phyloP scores from a whole-genome alignment of 2,888 invertebrate species.

The Synergus itoensis region DNA sequence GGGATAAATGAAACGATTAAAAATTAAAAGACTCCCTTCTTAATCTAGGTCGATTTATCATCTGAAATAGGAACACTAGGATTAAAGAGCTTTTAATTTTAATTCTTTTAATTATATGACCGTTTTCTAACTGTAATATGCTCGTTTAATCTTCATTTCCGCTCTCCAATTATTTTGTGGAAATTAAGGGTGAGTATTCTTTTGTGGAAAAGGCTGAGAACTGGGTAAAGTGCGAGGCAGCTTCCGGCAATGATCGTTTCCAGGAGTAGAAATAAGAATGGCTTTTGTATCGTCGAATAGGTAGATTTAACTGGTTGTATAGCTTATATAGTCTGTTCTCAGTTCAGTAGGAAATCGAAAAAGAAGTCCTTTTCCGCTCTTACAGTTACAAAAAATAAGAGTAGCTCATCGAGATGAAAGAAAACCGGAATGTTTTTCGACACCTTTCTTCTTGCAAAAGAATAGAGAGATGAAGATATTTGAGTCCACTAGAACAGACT shows the following conservation, averaged over 20 bases:
- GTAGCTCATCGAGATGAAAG: conserved; percentile 40
- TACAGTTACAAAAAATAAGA: conserved; percentile 24
- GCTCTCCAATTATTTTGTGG: not conserved
- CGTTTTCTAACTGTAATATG: not conserved
- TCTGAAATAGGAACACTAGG: not conserved
- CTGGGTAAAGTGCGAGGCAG: conserved; percentile 14
- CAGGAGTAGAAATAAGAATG: conserved; percentile 28
- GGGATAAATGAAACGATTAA: not conserved
- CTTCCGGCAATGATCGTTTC: conserved; percentile 31
- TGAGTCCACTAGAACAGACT: conserved; percentile 15
- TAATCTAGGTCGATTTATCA: conserved; percentile 20
- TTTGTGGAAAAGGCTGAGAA: not conserved
- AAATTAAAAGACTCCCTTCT: conserved; percentile 2
- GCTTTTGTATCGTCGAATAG: conserved; percentile 20
- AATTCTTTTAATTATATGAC: conserved; percentile 4
- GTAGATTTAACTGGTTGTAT: conserved; percentile 40
- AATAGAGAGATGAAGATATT: conserved; percentile 7
- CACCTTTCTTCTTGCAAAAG: conserved; percentile 22
- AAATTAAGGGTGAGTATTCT: not conserved
- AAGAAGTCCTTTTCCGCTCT: not conserved
- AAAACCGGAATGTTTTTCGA: conserved; percentile 38
- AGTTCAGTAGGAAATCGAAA: conserved; percentile 16
- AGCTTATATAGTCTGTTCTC: conserved; percentile 19
- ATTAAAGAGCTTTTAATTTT: conserved; percentile 26
- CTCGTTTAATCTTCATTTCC: not conserved